A percentile compares a stretch with the other conserved stretches of the same genome.
Evolutionary conservation across 2,888 invertebrate genomes (phyloP).

Genomic region (Drepanosiphum platanoidis): DNA sequence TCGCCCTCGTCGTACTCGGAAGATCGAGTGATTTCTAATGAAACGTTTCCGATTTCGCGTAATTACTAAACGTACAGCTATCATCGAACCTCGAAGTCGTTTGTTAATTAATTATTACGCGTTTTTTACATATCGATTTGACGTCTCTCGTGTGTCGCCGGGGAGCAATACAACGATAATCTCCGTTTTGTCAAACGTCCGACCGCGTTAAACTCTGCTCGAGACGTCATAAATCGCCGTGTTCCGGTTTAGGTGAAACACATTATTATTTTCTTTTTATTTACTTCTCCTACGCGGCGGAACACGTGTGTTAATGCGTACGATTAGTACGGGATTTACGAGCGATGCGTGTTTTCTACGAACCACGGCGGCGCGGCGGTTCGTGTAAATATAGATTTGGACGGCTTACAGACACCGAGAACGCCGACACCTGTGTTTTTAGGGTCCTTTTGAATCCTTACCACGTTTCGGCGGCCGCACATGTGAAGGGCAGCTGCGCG

Average conservation of each 20-base stretch:
- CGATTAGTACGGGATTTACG: not conserved
- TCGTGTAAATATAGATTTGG: conserved; percentile 40
- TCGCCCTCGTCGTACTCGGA: too few species aligned
- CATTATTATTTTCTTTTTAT: not conserved
- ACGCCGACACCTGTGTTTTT: conserved; percentile 14
- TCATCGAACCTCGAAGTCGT: too few species aligned
- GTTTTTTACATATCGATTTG: too few species aligned
- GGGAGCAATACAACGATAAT: too few species aligned
- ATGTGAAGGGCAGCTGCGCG: not conserved
- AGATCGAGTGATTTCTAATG: too few species aligned
- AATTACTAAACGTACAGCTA: too few species aligned
- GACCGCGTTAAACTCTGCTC: not conserved
- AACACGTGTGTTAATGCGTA: not conserved
- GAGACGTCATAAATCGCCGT: not conserved
- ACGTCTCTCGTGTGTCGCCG: too few species aligned
- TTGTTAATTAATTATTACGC: too few species aligned
- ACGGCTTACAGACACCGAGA: conserved; percentile 5
- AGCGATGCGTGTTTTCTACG: not conserved
- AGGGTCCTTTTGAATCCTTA: not conserved
- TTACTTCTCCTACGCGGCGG: not conserved
- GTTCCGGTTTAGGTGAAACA: not conserved
- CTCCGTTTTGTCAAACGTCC: too few species aligned
- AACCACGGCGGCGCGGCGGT: not conserved
- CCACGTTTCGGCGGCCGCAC: not conserved
- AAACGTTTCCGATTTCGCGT: too few species aligned